A percentile compares a stretch with the other conserved stretches of the same genome.
phyloP scores from a whole-genome alignment of 2,888 invertebrate genomes.

The Agrenia bidenticulata region DNA sequence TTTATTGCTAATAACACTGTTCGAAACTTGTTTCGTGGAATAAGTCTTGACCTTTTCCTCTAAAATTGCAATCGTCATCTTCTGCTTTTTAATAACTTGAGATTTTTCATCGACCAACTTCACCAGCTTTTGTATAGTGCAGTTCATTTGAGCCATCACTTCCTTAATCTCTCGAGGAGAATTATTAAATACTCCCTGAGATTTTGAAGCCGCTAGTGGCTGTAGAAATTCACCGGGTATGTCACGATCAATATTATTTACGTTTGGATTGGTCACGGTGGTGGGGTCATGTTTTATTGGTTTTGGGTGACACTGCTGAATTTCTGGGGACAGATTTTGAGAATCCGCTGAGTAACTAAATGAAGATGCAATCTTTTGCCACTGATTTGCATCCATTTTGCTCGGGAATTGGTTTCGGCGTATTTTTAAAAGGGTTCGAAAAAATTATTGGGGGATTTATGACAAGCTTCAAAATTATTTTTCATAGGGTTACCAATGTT shows the following conservation, averaged over 20 bases:
- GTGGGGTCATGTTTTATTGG: not conserved
- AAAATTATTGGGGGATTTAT: not conserved
- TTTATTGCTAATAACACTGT: too few species aligned
- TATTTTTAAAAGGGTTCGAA: not conserved
- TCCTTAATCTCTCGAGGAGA: not conserved
- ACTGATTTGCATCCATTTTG: slow-evolving; percentile 3
- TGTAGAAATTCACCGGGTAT: too few species aligned
- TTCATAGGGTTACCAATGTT: too few species aligned
- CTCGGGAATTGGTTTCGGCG: not conserved
- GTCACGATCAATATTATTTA: too few species aligned
- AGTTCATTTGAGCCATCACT: not conserved
- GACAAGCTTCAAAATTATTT: not conserved
- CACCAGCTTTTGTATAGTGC: not conserved
- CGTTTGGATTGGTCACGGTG: too few species aligned
- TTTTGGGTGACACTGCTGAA: too few species aligned
- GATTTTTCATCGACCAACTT: not conserved
- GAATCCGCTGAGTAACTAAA: not conserved
- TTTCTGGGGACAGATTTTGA: not conserved
- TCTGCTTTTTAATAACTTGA: not conserved
- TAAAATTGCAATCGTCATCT: not conserved
- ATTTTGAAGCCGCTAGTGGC: too few species aligned
- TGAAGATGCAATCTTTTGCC: slow-evolving; percentile 1
- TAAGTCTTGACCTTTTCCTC: not conserved
- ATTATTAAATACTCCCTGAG: not conserved
- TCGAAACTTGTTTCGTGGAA: not conserved